Base-by-base conservation (phyloP, 2,888 invertebrate species). In the Campoplex capitator region DNA sequence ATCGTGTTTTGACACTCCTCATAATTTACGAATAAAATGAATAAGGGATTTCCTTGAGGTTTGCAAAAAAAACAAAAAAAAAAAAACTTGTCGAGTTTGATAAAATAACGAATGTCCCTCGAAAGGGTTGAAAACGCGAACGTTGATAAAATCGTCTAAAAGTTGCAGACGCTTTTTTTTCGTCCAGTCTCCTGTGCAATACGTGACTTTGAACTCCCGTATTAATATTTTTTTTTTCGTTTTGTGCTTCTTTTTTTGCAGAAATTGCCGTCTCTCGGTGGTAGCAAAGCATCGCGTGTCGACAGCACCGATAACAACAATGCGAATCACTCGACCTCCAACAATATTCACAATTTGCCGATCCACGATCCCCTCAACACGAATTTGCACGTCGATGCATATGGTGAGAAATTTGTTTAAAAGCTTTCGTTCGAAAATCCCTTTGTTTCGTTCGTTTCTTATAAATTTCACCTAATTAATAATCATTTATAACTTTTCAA, bases 251-350 rank as follows among this genome's bases (percentile, higher is more conserved):
- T 9, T 16, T 32, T 84, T 58, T 45, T 88, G 28, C 91, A 94
- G 94, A 94, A 93, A 89, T 90, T 93, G 86, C 91, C 93, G 88
- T 92, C 94, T 83, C 92, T 94, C 89, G 93, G 92, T 88, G 92
- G 92, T 78, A 91, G 92, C 23, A 94, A 94, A 90, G 91, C 93
- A 76, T 92, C 93, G 87, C 91, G 94, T 79, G 92, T 92, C 89
- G 94, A 94, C 87, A 93, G 92, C 89, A 90, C 92, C 84, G 92
- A 94, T 86, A 94, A 94, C 91, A 94, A 94, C 86, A 94, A 94
- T 91, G 93, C 92, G 79, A 94, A 93, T 90, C 93, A 93, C 89
- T 91, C 92, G 67, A 94, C 93, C 79, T 90, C 92, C 76, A 94
- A 93, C 89, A 93, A 93, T 87, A 93, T 94, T 84, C 93, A 94